Percentiles rank a stretch among this genome's conserved stretches.
These are phyloP conservation scores for Unio delphinus DNA, from an alignment of 2,888 invertebrate genomes.

Conservation along the genomic window DNA sequence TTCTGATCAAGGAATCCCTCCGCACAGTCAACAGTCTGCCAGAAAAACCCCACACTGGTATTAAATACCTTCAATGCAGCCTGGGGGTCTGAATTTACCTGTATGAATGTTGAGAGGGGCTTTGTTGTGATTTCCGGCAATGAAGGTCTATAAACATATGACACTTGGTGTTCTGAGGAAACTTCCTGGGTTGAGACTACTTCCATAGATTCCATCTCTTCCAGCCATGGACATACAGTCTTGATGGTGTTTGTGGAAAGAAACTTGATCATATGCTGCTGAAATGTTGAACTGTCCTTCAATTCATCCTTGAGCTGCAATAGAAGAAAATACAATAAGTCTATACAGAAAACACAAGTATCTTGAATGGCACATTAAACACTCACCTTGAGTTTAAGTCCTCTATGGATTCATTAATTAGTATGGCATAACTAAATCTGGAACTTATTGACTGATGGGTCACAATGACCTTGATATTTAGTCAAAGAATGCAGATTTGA, in stretches of 20 bases:
- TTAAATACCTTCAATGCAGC: slow-evolving; percentile 60
- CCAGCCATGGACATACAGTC: slow-evolving; percentile 61
- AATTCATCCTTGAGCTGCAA: slow-evolving; percentile 47
- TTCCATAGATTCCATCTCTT: slow-evolving; percentile 56
- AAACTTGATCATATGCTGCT: slow-evolving; percentile 54
- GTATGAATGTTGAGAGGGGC: slow-evolving; percentile 65
- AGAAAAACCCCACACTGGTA: slow-evolving; percentile 62
- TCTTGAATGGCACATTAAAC: no score
- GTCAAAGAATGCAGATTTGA: no score
- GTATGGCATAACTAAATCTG: no score
- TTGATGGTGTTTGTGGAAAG: slow-evolving; percentile 61
- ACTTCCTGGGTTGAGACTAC: slow-evolving; percentile 31
- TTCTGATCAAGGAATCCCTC: slow-evolving; percentile 47
- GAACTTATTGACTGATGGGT: no score
- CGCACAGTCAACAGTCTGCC: slow-evolving; percentile 66
- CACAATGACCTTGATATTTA: no score
- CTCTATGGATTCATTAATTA: no score
- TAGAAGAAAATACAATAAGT: neutral
- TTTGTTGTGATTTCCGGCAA: slow-evolving; percentile 62
- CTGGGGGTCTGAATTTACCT: slow-evolving; percentile 55
- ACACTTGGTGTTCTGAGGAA: slow-evolving; percentile 6
- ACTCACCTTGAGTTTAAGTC: no score
- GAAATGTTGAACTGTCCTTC: slow-evolving; percentile 48
- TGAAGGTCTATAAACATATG: slow-evolving; percentile 55
- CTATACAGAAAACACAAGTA: no score